Base-by-base conservation (phyloP, 2,888 invertebrate species). In the Stomorhina lunata region DNA sequence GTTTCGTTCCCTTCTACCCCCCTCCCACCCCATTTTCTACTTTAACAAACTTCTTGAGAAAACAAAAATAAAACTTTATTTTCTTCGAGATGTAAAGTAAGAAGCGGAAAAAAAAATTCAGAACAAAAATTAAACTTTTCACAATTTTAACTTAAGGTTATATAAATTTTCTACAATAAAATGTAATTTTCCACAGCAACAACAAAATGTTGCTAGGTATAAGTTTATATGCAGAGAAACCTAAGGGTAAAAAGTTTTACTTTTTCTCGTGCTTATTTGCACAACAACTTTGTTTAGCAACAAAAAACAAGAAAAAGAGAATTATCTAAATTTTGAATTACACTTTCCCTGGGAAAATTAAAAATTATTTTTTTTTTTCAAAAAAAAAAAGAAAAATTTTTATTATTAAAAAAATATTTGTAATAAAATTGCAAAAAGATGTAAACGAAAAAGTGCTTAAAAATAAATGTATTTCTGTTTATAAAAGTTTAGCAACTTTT, bases 181-280 rank as follows among this genome's bases (percentile, higher is more conserved):
- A 53, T 53, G 50, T 25, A n/a, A 32, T 43, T 17, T 43, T 43
- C 17, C 17, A 12, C 5, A 15, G 0, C 15, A 50, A 15, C 22
- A 68, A 22, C n/a, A 53, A 66, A 32, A 66, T 66, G n/a, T 48
- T 32, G 12, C 57, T 29, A 3, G 7, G 15, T 25, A n/a, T n/a
- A n/a, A n/a, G 29, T 5, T n/a, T 45, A 32, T 45, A 55, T 4
- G 9, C 17, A 53, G 10, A 65, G 34, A 29, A n/a, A 45, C 65
- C 40, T 55, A 43, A 75, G 55, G 75, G 65, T 17, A 45, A 65
- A n/a, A 65, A 65, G 55, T 75, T 75, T 75, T 61, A 48, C 59
- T 48, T 63, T 72, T 32, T 3, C 9, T 20, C 27, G 2, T 12
- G 25, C 50, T 61, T 37, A 0, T 12, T 37, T 37, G 10, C 10